Conservation (phyloP, 2,888 invertebrate species). For the Drosophila aldrichi region DNA sequence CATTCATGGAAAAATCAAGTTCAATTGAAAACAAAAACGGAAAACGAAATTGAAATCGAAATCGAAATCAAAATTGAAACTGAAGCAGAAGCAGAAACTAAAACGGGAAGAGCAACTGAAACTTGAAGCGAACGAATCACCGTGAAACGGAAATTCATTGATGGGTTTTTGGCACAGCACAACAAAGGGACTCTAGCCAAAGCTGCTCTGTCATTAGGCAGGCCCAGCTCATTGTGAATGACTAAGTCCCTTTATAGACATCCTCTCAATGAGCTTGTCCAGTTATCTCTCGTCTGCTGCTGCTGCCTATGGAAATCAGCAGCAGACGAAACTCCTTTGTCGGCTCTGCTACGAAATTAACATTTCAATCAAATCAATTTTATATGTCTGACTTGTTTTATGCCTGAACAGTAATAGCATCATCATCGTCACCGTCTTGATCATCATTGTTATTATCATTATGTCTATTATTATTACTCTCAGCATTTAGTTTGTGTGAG, state of each 20-base stretch:
- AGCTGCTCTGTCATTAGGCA: slow-evolving; percentile 47
- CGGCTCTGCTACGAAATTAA: slow-evolving; percentile 61
- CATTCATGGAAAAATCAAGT: slow-evolving; percentile 68
- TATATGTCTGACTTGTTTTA: slow-evolving; percentile 76
- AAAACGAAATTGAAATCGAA: slow-evolving; percentile 41
- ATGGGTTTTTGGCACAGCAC: slow-evolving; percentile 34
- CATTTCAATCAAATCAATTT: slow-evolving; percentile 81
- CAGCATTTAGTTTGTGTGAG: slow-evolving; percentile 35
- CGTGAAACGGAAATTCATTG: slow-evolving; percentile 56
- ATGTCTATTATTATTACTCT: slow-evolving; percentile 26
- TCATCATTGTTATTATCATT: slow-evolving; percentile 26
- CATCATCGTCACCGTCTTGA: slow-evolving; percentile 21
- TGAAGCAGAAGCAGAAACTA: slow-evolving; percentile 3
- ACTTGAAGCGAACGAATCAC: slow-evolving; percentile 37
- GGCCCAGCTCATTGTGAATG: slow-evolving; percentile 36
- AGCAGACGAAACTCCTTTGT: slow-evolving; percentile 34
- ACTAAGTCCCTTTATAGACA: slow-evolving; percentile 43
- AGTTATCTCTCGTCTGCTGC: slow-evolving; percentile 8
- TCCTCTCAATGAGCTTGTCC: slow-evolving; percentile 30
- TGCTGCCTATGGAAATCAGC: slow-evolving; percentile 48
- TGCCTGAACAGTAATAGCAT: slow-evolving; percentile 51
- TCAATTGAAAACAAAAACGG: slow-evolving; percentile 54
- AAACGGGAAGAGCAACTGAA: slow-evolving; percentile 21
- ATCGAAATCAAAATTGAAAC: slow-evolving; percentile 45
- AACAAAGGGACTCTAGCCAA: slow-evolving; percentile 18